These are phyloP conservation scores for Arctopsyche grandis DNA, from an alignment of 1,140 invertebrate genomes.

Conservation along the genomic window DNA sequence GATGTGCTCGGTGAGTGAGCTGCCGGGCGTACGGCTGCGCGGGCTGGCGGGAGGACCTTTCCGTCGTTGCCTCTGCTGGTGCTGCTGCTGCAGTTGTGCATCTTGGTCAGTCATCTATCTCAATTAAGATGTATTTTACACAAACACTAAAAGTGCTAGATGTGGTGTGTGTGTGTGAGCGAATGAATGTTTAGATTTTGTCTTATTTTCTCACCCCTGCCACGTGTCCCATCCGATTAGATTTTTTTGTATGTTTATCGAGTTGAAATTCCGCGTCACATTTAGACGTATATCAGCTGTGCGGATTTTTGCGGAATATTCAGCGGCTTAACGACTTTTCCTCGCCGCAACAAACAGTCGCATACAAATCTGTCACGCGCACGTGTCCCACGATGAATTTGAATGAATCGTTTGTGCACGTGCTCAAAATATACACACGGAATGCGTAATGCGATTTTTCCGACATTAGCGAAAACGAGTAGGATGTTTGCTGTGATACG, in stretches of 20 bases:
- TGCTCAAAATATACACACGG: neutral
- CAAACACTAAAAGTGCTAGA: no score
- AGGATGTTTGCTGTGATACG: no score
- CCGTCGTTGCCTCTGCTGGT: slow-evolving; percentile 66
- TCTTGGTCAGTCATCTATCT: slow-evolving; percentile 60
- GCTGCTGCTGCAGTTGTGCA: slow-evolving; percentile 65
- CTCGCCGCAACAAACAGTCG: neutral
- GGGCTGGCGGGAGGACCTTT: slow-evolving; percentile 54
- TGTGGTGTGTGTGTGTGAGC: no score
- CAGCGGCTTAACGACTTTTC: neutral
- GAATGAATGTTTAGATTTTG: no score
- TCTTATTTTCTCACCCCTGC: no score
- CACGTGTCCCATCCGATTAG: neutral
- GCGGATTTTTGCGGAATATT: neutral
- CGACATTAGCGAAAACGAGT: no score
- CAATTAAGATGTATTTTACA: no score
- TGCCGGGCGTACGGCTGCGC: slow-evolving; percentile 66
- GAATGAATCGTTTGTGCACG: slow-evolving; percentile 4
- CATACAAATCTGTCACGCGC: slow-evolving; percentile 15
- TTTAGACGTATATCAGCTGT: neutral
- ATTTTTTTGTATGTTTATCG: no score
- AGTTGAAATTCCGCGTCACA: neutral
- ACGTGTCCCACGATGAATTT: neutral
- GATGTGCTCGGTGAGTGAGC: slow-evolving; percentile 67
- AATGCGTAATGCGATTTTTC: no score